A percentile compares a stretch with the other conserved stretches of the same genome.
These are phyloP conservation scores for Zosterops borbonicus DNA, from an alignment of 2,113 vertebrate species.

Conservation along the genomic window DNA sequence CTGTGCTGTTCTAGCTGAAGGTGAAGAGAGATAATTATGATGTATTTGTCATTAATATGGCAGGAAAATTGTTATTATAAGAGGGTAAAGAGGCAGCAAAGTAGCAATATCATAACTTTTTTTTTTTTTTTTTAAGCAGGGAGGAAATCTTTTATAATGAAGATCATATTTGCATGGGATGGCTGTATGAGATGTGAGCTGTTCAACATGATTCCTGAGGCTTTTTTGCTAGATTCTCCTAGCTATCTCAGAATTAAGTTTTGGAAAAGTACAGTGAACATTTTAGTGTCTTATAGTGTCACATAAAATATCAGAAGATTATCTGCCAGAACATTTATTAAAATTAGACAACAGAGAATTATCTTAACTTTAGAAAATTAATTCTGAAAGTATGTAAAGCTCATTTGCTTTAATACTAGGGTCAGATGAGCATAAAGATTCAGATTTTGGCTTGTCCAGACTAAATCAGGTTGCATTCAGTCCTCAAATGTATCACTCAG, in stretches of 20 bases:
- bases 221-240: not conserved
- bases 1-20: conserved; percentile 1
- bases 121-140: not conserved
- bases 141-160: not conserved
- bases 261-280: not conserved
- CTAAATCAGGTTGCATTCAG: not conserved
- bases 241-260: not conserved
- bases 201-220: not conserved
- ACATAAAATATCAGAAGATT: not conserved
- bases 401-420: not conserved
- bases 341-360: not conserved
- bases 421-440: not conserved
- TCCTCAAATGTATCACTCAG: not conserved
- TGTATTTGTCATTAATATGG: conserved; percentile 1
- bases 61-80: not conserved
- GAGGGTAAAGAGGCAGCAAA: not conserved
- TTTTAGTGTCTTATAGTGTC: not conserved
- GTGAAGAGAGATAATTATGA: conserved; percentile 36
- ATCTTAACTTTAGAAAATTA: not conserved
- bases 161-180: not conserved
- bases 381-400: not conserved
- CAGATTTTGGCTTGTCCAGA: not conserved
- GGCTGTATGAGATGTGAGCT: not conserved
- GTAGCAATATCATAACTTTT: not conserved
- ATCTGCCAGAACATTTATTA: not conserved